Base-by-base conservation (phyloP, 2,888 invertebrate genomes). In the Caenorhabditis virilis region DNA sequence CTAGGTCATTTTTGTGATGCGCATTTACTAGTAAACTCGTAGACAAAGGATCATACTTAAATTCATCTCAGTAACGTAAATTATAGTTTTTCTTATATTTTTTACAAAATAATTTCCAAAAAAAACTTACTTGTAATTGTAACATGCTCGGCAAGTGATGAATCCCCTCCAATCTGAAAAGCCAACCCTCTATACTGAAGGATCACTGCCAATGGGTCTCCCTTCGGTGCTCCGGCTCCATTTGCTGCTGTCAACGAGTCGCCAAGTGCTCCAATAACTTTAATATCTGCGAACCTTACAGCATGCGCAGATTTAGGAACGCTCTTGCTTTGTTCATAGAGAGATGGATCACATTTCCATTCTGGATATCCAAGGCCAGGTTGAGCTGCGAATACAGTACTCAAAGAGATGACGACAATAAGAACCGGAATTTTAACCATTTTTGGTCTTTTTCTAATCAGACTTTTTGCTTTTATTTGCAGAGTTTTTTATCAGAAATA, bases 291-390 rank as follows among this genome's bases (percentile, higher is more conserved):
- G 38, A 50, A 74, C 16, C 72, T 67, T 20, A 77, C 72, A 16
- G 64, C 57, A 49, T 77, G 64, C 6, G 65, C 77, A 16, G 53
- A 62, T 1, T 68, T 68, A 1, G 77, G 95, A 7, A 68, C 53
- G 25, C 43, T 58, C 11, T 57, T 45, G 33, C 72, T 72, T 53
- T 60, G 49, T 38, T 54, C 45, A 47, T 54, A 57, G 20, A 69
- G 18, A 22, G 57, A 59, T 2, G 20, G 16, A 54, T 63, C 66
- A 36, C 75, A 75, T 9, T 39, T 67, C 73, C 72, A 75, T 52
- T 64, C 64, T 0, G 75, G 73, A 42, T 62, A 61, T 9, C 75
- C 75, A 9, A 72, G 46, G 46, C 69, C 72, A 3, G 26, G 26
- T 3, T 27, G 13, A n/a, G n/a, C 25, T 4, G 13, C n/a, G n/a